Evolutionary conservation across 2,113 vertebrate species (phyloP).

Genomic region (Heloderma charlesbogerti): DNA sequence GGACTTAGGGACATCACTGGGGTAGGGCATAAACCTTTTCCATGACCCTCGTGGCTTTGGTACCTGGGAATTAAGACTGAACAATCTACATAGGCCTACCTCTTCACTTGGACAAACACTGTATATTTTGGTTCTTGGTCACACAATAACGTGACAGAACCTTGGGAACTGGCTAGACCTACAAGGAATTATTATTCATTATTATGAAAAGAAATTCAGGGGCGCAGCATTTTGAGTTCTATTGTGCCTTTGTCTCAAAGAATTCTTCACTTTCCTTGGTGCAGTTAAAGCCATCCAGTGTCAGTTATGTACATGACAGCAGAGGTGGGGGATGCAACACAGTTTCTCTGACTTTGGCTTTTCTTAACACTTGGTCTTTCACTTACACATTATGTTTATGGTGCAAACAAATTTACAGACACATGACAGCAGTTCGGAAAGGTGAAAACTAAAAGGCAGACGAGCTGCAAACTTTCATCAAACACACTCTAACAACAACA

Average conservation of each 20-base stretch:
- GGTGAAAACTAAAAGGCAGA: constrained; percentile 75
- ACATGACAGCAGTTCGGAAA: constrained; percentile 75
- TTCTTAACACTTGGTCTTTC: constrained; percentile 73
- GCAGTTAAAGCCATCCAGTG: constrained; percentile 55
- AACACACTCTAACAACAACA: constrained; percentile 68
- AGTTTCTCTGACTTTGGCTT: constrained; percentile 73
- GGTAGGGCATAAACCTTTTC: neutral
- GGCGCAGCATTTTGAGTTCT: constrained; percentile 19
- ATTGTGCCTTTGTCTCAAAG: constrained; percentile 29
- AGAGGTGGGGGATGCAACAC: constrained; percentile 54
- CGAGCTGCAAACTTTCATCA: constrained; percentile 65
- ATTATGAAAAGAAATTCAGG: neutral
- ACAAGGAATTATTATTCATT: neutral
- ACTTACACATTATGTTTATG: constrained; percentile 75
- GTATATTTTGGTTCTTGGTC: neutral
- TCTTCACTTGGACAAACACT: neutral
- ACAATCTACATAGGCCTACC: neutral
- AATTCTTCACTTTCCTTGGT: constrained; percentile 53
- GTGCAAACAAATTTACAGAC: constrained; percentile 74
- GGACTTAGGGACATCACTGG: no score
- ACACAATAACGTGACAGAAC: no score
- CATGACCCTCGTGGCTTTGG: neutral
- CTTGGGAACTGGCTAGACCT: neutral
- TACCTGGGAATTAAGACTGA: no score
- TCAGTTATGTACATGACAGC: constrained; percentile 43